Base-by-base conservation (phyloP, 2,797 vertebrate species). In the Synaphobranchus kaupii region DNA sequence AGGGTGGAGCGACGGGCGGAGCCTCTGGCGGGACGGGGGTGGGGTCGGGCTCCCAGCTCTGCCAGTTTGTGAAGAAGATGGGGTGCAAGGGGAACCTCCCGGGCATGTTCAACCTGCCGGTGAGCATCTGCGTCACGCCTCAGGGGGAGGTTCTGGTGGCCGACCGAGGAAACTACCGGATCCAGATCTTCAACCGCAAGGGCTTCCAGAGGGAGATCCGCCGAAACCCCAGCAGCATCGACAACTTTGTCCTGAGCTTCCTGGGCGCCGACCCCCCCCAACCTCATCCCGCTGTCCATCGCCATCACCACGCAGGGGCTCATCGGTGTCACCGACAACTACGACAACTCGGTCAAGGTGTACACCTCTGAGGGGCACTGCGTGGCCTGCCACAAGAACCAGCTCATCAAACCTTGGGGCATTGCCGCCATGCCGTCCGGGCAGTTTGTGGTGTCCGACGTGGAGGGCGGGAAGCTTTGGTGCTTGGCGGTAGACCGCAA, bases 401-500 rank as follows among this genome's bases (percentile, higher is more conserved):
- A 99, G 90, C 95, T 99, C 2, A 98, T 98, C 91, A 99, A 99
- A 89, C 98, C 98, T 0, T 99, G 98, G 98, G 98, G 98, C 88
- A 98, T 99, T 12, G 94, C 98, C 0, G 98, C 98, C 25, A 96
- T 97, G 93, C 98, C 98, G 0, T 98, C 97, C 0, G 98, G 98
- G 8, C 98, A 99, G 93, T 99, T 99, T 0, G 98, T 99, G 0
- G 98, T 99, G 85, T 98, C 98, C 0, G 98, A 99, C 0, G 98
- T 99, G 81, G 98, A 99, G 94, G 98, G 98, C 0, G 98, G 98
- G 0, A 99, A 99, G 90, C 96, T 99, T 39, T 99, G 98, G 98
- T 98, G 98, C 89, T 95, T 99, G 85, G 97, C 97, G 0, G 98
- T 99, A 84, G 98, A 99, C 91, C 97, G 98, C 0, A 96, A 95